Evolutionary conservation across 2,113 vertebrate species (phyloP).

Genomic region (Orthonyx spaldingii): DNA sequence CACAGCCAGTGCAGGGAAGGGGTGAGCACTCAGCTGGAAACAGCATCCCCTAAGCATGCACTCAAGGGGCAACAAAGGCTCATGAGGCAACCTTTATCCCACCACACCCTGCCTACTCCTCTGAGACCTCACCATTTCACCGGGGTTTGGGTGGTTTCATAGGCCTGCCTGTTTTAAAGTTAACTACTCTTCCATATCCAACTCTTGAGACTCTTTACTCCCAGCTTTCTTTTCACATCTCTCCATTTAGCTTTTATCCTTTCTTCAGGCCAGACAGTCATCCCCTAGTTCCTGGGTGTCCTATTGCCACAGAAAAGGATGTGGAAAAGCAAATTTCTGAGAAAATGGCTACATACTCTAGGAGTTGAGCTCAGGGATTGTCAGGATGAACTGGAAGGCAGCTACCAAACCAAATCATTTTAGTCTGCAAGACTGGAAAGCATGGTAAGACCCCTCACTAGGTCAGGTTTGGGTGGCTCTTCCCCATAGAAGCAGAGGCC

Average conservation of each 20-base stretch:
- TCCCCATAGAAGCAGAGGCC: background rate
- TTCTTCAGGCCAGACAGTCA: background rate
- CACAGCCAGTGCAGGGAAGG: background rate
- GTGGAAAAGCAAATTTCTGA: background rate
- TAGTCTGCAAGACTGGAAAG: background rate
- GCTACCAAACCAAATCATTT: background rate
- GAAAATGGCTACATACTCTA: background rate
- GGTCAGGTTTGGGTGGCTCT: background rate
- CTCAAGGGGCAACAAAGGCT: background rate
- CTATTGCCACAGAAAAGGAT: background rate
- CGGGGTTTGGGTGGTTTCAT: background rate
- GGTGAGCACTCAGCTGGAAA: background rate
- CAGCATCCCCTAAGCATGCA: background rate
- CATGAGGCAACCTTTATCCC: fast-evolving
- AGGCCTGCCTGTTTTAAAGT: background rate
- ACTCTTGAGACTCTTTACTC: background rate
- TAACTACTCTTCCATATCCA: background rate
- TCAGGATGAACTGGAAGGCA: background rate
- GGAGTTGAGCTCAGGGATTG: background rate
- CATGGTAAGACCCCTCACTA: background rate
- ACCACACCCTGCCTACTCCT: background rate
- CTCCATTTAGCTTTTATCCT: background rate
- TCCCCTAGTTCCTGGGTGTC: background rate
- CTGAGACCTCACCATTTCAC: background rate
- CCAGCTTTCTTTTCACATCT: background rate